Percentiles rank a stretch among this genome's conserved stretches.
These are phyloP conservation scores for Daphoenositta chrysoptera DNA, from an alignment of 2,113 vertebrate species.

Conservation along the genomic window DNA sequence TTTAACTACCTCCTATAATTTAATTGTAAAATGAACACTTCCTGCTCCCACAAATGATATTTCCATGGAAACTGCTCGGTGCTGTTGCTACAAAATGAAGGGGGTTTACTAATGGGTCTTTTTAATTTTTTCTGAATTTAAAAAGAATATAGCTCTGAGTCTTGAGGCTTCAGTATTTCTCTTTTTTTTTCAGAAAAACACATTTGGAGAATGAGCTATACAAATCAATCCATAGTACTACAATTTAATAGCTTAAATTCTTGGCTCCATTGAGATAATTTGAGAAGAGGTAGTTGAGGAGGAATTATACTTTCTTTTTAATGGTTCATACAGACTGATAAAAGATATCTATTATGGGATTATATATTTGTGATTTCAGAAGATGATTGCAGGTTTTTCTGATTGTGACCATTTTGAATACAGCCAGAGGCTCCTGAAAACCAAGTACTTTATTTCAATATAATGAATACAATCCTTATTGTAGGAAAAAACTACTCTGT, in stretches of 20 bases:
- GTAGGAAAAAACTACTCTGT: background rate
- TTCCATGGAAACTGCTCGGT: constrained; percentile 62
- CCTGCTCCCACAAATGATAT: constrained; percentile 26
- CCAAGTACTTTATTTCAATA: background rate
- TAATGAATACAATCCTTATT: background rate
- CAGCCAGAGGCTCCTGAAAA: background rate
- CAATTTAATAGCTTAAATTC: background rate
- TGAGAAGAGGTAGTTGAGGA: background rate
- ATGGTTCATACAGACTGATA: background rate
- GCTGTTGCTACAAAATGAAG: background rate
- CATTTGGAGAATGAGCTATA: background rate
- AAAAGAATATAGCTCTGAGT: background rate
- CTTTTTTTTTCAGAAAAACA: background rate
- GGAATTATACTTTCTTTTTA: background rate
- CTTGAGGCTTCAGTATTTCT: background rate
- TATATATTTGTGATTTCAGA: background rate
- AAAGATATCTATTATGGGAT: background rate
- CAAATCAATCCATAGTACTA: background rate
- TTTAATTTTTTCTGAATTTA: background rate
- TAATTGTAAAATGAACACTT: constrained; percentile 51
- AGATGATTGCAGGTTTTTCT: background rate
- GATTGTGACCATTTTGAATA: background rate
- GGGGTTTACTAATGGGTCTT: background rate
- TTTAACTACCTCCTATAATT: constrained; percentile 41
- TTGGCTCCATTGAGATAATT: background rate